Conservation (phyloP, 2,113 vertebrate species). For the Corvus hawaiiensis region DNA sequence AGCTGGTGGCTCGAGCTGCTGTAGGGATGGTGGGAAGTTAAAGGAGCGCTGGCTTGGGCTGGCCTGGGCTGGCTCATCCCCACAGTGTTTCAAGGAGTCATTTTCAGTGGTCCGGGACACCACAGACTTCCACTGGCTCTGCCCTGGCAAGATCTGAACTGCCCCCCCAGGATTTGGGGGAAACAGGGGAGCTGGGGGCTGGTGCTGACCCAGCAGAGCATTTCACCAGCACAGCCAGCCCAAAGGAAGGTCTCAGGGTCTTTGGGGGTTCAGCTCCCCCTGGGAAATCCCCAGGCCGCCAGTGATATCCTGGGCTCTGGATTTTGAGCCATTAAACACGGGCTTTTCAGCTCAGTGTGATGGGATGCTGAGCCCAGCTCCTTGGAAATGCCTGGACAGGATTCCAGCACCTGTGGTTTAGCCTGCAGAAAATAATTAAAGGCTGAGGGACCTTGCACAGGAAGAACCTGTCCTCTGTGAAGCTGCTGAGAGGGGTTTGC, state of each 20-base stretch:
- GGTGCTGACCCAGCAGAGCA: background rate
- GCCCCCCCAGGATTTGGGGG: background rate
- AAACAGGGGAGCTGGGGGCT: background rate
- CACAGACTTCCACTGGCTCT: rapidly evolving
- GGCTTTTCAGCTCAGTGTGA: background rate
- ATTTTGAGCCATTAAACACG: background rate
- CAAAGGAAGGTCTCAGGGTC: background rate
- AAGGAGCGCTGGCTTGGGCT: background rate
- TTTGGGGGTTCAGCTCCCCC: background rate
- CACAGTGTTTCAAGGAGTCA: rapidly evolving
- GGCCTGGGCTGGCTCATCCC: background rate
- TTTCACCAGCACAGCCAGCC: background rate
- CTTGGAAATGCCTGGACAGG: background rate
- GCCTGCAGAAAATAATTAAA: background rate
- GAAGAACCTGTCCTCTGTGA: background rate
- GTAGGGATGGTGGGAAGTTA: background rate
- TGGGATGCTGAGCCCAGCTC: background rate
- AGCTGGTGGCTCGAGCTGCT: background rate
- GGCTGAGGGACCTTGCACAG: too few species aligned
- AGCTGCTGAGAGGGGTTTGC: background rate
- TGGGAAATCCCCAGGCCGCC: background rate
- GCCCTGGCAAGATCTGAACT: background rate
- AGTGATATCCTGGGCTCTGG: background rate
- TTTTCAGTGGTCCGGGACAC: background rate
- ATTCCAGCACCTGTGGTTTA: background rate